Evolutionary conservation across 2,797 vertebrate genomes (phyloP), one percentile per base, ranked within the genome.

Genomic region (Peromyscus attwateri): DNA sequence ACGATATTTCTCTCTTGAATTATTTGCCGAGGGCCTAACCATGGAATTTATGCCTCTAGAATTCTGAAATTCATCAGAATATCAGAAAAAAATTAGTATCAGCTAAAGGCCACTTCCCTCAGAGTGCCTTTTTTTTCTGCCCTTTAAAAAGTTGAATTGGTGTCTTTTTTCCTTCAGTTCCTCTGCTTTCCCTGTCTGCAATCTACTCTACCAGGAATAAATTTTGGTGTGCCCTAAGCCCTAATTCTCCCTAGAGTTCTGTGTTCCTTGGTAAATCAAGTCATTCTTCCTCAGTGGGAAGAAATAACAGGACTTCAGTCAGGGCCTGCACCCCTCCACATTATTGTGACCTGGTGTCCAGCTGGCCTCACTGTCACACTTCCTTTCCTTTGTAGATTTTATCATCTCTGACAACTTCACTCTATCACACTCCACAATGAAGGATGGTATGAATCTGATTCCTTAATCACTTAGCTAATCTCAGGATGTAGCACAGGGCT

Each of bases 141-240:
- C 70, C 49, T 96, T 97, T 91, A 57, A 77, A 87, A 94, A 68
- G 40, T 16, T 6, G 27, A 89, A 55, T 85, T 76, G 85, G 79
- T 75, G 5, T 87, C 62, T 95, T 88, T 70, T 77, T 10, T 2
- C 3, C 37, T 13, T 40, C 37, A 25, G 40, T 46, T 94, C 23
- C 60, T 87, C 29, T 6, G 57, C 10, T 11, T 49, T 66, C 17
- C 2, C 7, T 11, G 13, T 64, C 37, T 17, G 9, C 17, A n/a
- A n/a, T 84, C 29, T 82, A 7, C n/a, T 89, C 21, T 68, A 49
- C 14, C 0, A 52, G 40, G 91, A 95, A 91, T 81, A 85, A 68
- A 96, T 79, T 57, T 19, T 23, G 3, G 17, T 25, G 11, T 88
- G 29, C 0, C 55, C 46, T 11, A 21, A n/a, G 49, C 46, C 82